Evolutionary conservation across 2,888 invertebrate species (phyloP), one percentile per base, ranked within the genome.

Genomic region (Thera britannica): DNA sequence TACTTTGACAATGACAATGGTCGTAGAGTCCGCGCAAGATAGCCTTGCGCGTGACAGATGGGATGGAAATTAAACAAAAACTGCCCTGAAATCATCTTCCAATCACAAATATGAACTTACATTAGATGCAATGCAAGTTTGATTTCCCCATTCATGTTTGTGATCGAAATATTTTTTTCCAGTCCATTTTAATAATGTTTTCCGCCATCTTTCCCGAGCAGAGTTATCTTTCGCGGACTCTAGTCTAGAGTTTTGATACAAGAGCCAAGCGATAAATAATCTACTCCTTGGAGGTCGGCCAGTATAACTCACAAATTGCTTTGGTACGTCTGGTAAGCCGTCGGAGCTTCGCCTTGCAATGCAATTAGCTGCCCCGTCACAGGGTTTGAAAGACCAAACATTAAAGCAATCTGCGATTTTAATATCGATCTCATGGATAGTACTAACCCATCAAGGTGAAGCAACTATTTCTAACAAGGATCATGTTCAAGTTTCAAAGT

Each of bases 1-100:
- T 61, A 60, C 72, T 70, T 76, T 80, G 82, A 78, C 83, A 81
- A 78, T 82, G 82, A 81, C 83, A 84, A 77, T 81, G 75, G 72
- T 77, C 23, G 23, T 23, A 23, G 23, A 23, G 23, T 23, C 23
- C 23, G 23, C 23, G 23, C 23, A 23, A 23, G 23, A 23, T 23
- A 23, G 23, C 23, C 23, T 23, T 23, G 23, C 23, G 23, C 23
- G 23, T 23, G 23, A 23, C 23, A 23, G 23, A 23, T 23, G 1
- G 23, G 23, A 23, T 23, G 23, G 1, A 23, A 23, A 23, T 23
- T 23, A 23, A 23, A 23, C 23, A 23, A 23, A 23, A 23, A 23
- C 23, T 23, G 23, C 0, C 23, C 23, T 23, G 23, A 23, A 23
- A 23, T 23, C 23, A 23, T 23, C 23, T 23, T 1, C 23, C 23